Conservation (phyloP, 37 sponge, comb jelly and placozoan species). For the Crambe crambe region DNA sequence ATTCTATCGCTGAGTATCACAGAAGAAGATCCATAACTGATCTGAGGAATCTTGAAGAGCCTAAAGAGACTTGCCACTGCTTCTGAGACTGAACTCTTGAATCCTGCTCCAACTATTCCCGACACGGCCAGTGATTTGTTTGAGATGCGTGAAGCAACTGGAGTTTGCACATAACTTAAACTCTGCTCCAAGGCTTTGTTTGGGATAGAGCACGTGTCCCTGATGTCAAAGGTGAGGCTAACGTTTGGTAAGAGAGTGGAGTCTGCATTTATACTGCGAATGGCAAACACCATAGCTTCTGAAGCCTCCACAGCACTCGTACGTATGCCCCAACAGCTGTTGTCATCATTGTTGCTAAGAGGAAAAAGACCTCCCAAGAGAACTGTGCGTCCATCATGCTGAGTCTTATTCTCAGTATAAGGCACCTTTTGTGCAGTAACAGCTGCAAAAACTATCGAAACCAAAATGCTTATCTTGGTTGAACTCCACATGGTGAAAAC, state of each 20-base stretch:
- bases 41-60: slow-evolving; percentile 73
- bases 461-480: neutral
- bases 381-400: slow-evolving; percentile 30
- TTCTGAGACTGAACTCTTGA: slow-evolving; percentile 45
- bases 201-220: slow-evolving; percentile 60
- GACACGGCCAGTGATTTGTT: neutral
- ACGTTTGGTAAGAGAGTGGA: slow-evolving; percentile 36
- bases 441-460: neutral
- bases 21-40: slow-evolving; percentile 77
- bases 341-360: slow-evolving; percentile 39
- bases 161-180: slow-evolving; percentile 30
- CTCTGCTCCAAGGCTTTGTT: slow-evolving; percentile 52
- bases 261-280: slow-evolving; percentile 56
- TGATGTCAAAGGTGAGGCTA: slow-evolving; percentile 59
- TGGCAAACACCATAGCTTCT: slow-evolving; percentile 73
- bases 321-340: slow-evolving; percentile 5
- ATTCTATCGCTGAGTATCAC: slow-evolving; percentile 60
- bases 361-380: slow-evolving; percentile 78
- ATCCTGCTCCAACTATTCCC: slow-evolving; percentile 79
- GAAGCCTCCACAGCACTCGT: slow-evolving; percentile 43
- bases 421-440: neutral
- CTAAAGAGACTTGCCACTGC: slow-evolving; percentile 58
- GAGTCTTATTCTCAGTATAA: neutral
- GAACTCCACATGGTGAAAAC: neutral
- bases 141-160: neutral